Evolutionary conservation across 2,888 invertebrate species (phyloP), one percentile per base, ranked within the genome.

Genomic region (Phalangium opilio): DNA sequence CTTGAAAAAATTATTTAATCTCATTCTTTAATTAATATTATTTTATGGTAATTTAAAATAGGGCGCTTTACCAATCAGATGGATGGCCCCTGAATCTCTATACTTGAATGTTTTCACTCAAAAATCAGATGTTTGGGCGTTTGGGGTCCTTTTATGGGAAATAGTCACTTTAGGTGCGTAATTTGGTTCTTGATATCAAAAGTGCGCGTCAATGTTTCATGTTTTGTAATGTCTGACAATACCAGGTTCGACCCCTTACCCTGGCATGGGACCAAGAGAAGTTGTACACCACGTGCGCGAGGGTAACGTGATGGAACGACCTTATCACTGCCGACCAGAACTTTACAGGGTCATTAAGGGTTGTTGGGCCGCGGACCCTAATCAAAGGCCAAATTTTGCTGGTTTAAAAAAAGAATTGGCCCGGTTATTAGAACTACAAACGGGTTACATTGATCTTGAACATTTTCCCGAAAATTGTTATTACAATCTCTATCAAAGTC

Each of bases 31-130:
- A n/a, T 34, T n/a, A 34, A 34, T 14, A 1, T 12, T 4, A 34
- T 40, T 40, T 40, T 34, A 2, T 34, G 12, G n/a, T n/a, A n/a
- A 3, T 27, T 35, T 32, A 12, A 12, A 18, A 19, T 49, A 63
- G 60, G 60, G 62, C 15, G 61, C 62, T 1, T 54, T 63, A 11
- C 64, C 64, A 4, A 58, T 81, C 44, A 70, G 81, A 19, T 85
- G 85, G 85, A 85, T 85, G 84, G 82, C 84, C 3, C 84, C 85
- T 0, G 85, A 85, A 64, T 79, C 83, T 0, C 66, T 85, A 52
- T 74, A 80, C 43, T 82, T 80, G 63, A 79, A 81, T 50, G 73
- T 81, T 39, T 82, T 83, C 65, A 83, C 81, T 48, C 79, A 79
- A 27, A 81, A 82, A 62, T 80, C 81, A 1, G 85, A 86, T 59